A percentile compares a stretch with the other conserved stretches of the same genome.
These are phyloP conservation scores for Drosophila glabriapex DNA, from an alignment of 2,888 invertebrate genomes.

Conservation along the genomic window DNA sequence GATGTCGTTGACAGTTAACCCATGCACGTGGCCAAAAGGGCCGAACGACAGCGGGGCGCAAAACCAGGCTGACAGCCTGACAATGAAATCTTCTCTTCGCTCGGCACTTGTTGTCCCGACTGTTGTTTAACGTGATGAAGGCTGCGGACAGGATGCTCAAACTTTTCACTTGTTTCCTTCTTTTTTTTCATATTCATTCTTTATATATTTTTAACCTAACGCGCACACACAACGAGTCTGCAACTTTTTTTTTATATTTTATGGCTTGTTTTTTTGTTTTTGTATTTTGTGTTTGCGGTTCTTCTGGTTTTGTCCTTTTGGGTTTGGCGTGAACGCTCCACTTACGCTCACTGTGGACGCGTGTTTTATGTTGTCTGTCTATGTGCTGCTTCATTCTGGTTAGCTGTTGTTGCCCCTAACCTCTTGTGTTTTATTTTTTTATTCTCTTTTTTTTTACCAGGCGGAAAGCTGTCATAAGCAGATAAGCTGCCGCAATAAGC, in stretches of 20 bases:
- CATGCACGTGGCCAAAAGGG: slow-evolving; percentile 55
- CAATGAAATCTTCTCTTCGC: slow-evolving; percentile 66
- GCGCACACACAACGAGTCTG: slow-evolving; percentile 32
- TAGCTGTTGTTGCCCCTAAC: slow-evolving; percentile 35
- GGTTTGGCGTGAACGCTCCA: slow-evolving; percentile 58
- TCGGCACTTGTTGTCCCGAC: slow-evolving; percentile 45
- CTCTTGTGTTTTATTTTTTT: slow-evolving; percentile 20
- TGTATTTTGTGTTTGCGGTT: slow-evolving; percentile 57
- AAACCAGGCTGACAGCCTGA: slow-evolving; percentile 44
- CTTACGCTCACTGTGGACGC: slow-evolving; percentile 61
- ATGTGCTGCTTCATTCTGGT: slow-evolving; percentile 54
- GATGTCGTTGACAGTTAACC: slow-evolving; percentile 82
- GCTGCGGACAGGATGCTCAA: slow-evolving; percentile 52
- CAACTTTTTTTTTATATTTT: slow-evolving; percentile 45
- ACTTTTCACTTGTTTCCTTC: slow-evolving; percentile 48
- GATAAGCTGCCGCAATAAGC: slow-evolving; percentile 85
- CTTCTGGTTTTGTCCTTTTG: slow-evolving; percentile 67
- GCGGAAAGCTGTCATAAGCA: slow-evolving; percentile 85
- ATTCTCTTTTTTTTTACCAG: slow-evolving; percentile 43
- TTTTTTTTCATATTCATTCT: slow-evolving; percentile 6
- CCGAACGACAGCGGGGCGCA: slow-evolving; percentile 3
- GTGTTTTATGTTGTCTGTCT: slow-evolving; percentile 76
- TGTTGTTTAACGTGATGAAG: slow-evolving; percentile 65
- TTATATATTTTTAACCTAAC: slow-evolving; percentile 21
- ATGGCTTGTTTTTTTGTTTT: slow-evolving; percentile 38